phyloP scores from a whole-genome alignment of 2,797 vertebrate species.

The Chiroxiphia lanceolata region DNA sequence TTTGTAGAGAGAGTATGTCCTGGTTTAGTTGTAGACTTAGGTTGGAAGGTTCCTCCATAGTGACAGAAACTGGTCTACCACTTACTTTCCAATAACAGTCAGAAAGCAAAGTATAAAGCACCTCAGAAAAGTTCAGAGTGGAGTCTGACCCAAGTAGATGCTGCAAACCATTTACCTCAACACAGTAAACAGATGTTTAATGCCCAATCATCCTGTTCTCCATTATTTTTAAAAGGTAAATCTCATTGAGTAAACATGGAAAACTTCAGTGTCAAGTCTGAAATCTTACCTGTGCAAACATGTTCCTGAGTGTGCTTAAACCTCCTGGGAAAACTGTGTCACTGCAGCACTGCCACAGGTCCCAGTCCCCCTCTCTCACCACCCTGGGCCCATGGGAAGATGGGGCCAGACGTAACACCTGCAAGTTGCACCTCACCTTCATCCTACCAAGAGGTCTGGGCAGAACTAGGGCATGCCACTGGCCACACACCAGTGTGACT shows the following conservation, averaged over 20 bases:
- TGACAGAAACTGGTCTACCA: neutral
- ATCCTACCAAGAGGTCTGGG: neutral
- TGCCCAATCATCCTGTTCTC: fast-evolving
- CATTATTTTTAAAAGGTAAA: neutral
- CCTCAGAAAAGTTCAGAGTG: neutral
- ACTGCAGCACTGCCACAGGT: neutral
- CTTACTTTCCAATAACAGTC: neutral
- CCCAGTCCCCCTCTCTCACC: neutral
- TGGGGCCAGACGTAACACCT: neutral
- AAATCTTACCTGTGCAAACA: neutral
- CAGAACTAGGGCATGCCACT: neutral
- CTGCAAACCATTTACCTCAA: neutral
- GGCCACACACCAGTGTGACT: neutral
- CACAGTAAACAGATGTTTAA: fast-evolving
- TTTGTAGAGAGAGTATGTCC: neutral
- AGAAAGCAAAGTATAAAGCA: neutral
- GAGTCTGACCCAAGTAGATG: neutral
- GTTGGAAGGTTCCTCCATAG: neutral
- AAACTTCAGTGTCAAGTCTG: neutral
- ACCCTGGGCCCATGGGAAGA: neutral
- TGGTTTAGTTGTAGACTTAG: neutral
- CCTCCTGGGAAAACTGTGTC: neutral
- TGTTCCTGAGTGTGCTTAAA: neutral
- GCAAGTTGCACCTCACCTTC: neutral
- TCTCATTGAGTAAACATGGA: neutral